These are phyloP conservation scores for Taenaris catops DNA, from an alignment of 2,888 invertebrate species.

Conservation along the genomic window DNA sequence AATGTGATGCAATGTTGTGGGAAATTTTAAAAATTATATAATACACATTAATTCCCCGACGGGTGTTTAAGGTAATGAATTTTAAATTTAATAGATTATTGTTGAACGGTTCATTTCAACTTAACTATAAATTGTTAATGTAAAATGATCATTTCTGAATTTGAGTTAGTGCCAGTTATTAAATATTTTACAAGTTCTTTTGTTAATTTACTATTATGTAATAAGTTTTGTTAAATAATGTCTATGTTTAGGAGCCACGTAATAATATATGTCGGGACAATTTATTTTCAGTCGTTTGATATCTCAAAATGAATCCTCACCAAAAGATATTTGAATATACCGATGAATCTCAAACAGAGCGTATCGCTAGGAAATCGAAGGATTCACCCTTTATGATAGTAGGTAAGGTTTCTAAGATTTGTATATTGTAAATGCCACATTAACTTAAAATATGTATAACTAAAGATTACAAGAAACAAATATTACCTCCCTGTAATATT, in stretches of 20 bases:
- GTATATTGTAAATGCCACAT: too few relatives aligned
- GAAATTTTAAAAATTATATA: slow-evolving; percentile 46
- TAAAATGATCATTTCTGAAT: too few relatives aligned
- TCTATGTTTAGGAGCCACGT: too few relatives aligned
- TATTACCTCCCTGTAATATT: too few relatives aligned
- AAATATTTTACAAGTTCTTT: slow-evolving; percentile 7
- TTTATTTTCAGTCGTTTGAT: slow-evolving; percentile 11
- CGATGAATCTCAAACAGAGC: slow-evolving; percentile 77
- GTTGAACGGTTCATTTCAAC: too few relatives aligned
- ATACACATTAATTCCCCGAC: slow-evolving; percentile 19
- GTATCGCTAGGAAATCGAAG: slow-evolving; percentile 83
- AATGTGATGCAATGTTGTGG: slow-evolving; percentile 51
- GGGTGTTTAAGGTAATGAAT: slow-evolving; percentile 3
- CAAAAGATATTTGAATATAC: slow-evolving; percentile 62
- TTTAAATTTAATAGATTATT: background rate
- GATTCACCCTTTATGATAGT: slow-evolving; percentile 87
- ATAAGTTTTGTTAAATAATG: background rate
- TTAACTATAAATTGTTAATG: too few relatives aligned
- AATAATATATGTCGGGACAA: too few relatives aligned
- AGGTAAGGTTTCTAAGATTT: too few relatives aligned
- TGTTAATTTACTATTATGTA: slow-evolving; percentile 11
- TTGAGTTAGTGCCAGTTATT: too few relatives aligned
- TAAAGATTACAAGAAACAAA: too few relatives aligned
- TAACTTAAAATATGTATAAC: too few relatives aligned
- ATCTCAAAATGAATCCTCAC: slow-evolving; percentile 44